Evolutionary conservation across 2,113 vertebrate genomes (phyloP).

Genomic region (Sialia sialis): DNA sequence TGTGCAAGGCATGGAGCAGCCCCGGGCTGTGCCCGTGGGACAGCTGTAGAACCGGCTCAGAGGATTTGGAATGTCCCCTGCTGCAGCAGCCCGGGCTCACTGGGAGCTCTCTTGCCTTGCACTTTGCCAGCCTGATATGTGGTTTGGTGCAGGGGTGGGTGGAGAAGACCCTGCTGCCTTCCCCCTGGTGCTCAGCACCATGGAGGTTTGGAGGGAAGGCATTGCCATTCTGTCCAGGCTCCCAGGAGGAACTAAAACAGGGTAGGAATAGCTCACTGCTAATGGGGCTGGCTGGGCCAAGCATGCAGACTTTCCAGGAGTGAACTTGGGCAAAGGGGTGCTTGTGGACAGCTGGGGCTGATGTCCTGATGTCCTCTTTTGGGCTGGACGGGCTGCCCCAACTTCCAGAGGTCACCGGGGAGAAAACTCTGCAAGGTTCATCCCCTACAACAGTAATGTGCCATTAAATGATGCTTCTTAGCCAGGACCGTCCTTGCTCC

Average conservation of each 20-base stretch:
- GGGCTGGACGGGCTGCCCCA: not conserved
- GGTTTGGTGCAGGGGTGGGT: not conserved
- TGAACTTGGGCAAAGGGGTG: not conserved
- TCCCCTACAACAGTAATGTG: rapidly evolving
- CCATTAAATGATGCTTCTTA: not conserved
- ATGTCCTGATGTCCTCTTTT: not conserved
- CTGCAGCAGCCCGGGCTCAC: rapidly evolving
- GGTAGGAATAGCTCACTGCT: not conserved
- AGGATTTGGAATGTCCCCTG: not conserved
- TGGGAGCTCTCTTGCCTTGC: not conserved
- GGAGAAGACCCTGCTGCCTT: not conserved
- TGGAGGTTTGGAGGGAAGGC: not conserved
- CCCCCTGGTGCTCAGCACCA: not conserved
- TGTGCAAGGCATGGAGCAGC: rapidly evolving
- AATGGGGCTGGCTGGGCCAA: not conserved
- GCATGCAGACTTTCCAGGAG: not conserved
- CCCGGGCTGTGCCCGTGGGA: not conserved
- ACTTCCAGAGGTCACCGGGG: not conserved
- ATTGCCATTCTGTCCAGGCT: not conserved
- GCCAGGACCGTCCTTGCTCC: not conserved
- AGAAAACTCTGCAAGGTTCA: not conserved
- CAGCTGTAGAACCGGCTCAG: rapidly evolving
- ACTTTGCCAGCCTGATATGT: not conserved
- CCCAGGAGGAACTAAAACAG: rapidly evolving
- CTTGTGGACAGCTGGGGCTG: not conserved